Evolutionary conservation across 2,113 vertebrate genomes (phyloP).

Genomic region (Podarcis cretensis): DNA sequence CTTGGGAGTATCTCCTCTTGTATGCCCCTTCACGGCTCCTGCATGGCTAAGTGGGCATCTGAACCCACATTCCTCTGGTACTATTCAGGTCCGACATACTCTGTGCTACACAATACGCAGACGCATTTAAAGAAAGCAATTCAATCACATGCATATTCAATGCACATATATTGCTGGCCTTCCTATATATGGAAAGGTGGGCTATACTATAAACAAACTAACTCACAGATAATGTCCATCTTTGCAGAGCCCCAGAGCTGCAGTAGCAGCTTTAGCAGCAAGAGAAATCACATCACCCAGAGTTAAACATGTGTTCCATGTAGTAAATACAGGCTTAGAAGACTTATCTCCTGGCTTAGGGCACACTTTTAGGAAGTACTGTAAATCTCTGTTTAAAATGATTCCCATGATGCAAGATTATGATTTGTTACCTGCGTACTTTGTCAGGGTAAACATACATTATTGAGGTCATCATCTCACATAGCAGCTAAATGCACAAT

Average conservation of each 20-base stretch:
- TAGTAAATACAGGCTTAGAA: constrained; percentile 63
- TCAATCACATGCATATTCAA: background rate
- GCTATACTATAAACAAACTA: background rate
- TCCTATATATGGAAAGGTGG: background rate
- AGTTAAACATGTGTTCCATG: constrained; percentile 37
- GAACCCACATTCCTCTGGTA: background rate
- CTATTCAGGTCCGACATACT: background rate
- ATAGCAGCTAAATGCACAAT: background rate
- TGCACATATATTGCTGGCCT: background rate
- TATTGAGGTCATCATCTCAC: constrained; percentile 23
- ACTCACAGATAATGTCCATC: background rate
- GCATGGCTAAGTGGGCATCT: background rate
- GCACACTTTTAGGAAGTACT: constrained; percentile 30
- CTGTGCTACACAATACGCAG: background rate
- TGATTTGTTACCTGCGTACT: background rate
- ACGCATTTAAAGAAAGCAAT: background rate
- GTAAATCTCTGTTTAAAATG: constrained; percentile 50
- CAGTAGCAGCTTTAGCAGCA: constrained; percentile 38
- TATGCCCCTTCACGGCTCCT: background rate
- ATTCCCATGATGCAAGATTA: constrained; percentile 40
- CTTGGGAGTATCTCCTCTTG: background rate
- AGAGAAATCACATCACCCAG: constrained; percentile 53
- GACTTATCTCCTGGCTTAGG: constrained; percentile 55
- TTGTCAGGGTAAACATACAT: constrained; percentile 6
- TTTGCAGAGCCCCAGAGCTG: constrained; percentile 31